These are phyloP conservation scores for Zaprionus inermis DNA, from an alignment of 1,140 invertebrate species.

Conservation along the genomic window DNA sequence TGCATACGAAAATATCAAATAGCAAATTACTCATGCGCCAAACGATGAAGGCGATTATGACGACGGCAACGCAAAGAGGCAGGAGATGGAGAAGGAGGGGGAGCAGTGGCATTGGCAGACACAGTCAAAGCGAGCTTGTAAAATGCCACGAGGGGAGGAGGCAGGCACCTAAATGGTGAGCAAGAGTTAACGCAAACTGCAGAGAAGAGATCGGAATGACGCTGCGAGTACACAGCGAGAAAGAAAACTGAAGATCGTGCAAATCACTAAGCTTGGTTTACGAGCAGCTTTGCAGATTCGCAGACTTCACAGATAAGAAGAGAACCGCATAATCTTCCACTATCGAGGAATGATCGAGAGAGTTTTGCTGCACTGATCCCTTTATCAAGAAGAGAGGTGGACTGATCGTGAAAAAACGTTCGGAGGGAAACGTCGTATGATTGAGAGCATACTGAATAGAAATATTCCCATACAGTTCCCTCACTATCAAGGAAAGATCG, in stretches of 20 bases:
- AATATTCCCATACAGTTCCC: no score
- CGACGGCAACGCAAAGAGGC: constrained; percentile 1
- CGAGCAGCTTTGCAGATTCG: no score
- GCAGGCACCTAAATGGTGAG: no score
- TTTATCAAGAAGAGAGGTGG: no score
- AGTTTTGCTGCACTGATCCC: no score
- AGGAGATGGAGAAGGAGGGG: background rate
- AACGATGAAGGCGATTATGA: constrained; percentile 37
- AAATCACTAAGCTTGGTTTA: background rate
- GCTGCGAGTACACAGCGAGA: background rate
- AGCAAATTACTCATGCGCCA: constrained; percentile 77
- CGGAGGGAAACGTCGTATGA: no score
- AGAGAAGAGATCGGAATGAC: background rate
- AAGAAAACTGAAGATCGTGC: background rate
- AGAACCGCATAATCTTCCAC: no score
- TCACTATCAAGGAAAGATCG: no score
- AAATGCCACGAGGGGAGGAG: background rate
- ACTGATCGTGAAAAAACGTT: no score
- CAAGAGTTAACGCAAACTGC: background rate
- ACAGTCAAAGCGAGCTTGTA: constrained; percentile 1
- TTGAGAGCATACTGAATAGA: no score
- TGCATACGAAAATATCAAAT: constrained; percentile 70
- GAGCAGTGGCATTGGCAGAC: background rate
- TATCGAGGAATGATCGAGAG: no score
- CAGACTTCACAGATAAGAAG: no score